phyloP scores from a whole-genome alignment of 53 echinoderm and acorn worm genomes.

The Echinarachnius parma region DNA sequence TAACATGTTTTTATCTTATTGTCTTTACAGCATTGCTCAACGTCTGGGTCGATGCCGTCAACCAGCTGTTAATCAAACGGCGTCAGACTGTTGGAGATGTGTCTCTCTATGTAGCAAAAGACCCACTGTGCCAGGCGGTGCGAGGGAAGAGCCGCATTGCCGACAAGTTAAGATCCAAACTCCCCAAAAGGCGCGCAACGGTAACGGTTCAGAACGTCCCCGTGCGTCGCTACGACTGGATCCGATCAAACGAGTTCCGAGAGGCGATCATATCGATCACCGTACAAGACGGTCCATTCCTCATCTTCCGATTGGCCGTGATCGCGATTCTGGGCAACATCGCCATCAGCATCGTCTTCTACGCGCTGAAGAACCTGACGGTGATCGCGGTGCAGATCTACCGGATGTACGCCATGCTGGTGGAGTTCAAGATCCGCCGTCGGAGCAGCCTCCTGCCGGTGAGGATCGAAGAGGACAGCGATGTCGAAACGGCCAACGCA shows the following conservation, averaged over 20 bases:
- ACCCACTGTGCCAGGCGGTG: neutral
- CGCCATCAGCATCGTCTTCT: slow-evolving; percentile 3
- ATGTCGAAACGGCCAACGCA: neutral
- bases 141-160: neutral
- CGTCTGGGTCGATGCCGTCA: slow-evolving; percentile 31
- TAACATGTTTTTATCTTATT: neutral
- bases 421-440: slow-evolving; percentile 3
- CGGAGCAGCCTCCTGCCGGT: neutral
- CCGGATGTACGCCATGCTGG: slow-evolving; percentile 43
- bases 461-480: neutral
- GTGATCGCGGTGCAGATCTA: slow-evolving; percentile 28
- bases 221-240: slow-evolving; percentile 6
- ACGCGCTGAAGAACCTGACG: slow-evolving; percentile 38
- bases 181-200: neutral
- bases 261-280: slow-evolving; percentile 35
- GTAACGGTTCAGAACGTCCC: neutral
- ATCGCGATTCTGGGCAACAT: neutral
- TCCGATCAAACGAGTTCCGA: slow-evolving; percentile 23
- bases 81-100: slow-evolving; percentile 17
- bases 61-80: slow-evolving; percentile 24
- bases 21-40: neutral
- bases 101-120: slow-evolving; percentile 13
- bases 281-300: slow-evolving; percentile 38
- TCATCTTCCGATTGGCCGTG: slow-evolving; percentile 19
- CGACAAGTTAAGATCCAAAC: too few species aligned